Conservation (phyloP, 2,888 invertebrate genomes). For the Carpatolechia fugitivella region DNA sequence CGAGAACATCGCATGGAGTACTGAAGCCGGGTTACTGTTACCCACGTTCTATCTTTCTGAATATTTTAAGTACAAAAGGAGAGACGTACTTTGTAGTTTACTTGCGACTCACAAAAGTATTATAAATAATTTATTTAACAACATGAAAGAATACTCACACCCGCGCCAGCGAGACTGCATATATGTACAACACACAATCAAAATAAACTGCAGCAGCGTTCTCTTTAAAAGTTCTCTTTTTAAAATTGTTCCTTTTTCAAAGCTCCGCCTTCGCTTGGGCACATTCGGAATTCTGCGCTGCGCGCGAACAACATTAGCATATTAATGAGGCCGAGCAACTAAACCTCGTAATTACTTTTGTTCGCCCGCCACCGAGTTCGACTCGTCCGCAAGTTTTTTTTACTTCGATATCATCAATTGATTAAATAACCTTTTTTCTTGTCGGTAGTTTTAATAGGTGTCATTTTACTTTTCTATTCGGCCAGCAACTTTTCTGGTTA, state of each 20-base stretch:
- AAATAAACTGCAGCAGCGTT: slow-evolving; percentile 2
- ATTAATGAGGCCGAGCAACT: slow-evolving; percentile 55
- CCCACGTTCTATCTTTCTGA: too few species aligned
- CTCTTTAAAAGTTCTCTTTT: slow-evolving; percentile 5
- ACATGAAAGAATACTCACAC: too few species aligned
- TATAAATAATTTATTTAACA: too few species aligned
- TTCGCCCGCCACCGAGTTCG: slow-evolving; percentile 21
- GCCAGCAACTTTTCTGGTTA: too few species aligned
- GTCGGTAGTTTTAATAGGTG: too few species aligned
- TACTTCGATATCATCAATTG: neutral
- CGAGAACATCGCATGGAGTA: neutral
- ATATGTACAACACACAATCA: slow-evolving; percentile 10
- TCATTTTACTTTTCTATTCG: too few species aligned
- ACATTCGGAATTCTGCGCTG: slow-evolving; percentile 44
- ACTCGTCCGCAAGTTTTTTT: neutral
- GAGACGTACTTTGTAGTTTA: too few species aligned
- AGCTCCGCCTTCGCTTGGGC: slow-evolving; percentile 2
- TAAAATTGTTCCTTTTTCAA: slow-evolving; percentile 8
- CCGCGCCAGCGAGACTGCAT: too few species aligned
- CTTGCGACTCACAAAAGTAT: too few species aligned
- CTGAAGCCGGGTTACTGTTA: too few species aligned
- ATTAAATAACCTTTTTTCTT: slow-evolving; percentile 6
- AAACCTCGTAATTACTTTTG: slow-evolving; percentile 46
- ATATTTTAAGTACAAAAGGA: too few species aligned
- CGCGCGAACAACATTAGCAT: slow-evolving; percentile 59